A percentile compares a stretch with the other conserved stretches of the same genome.
Conservation (phyloP, 2,797 vertebrate species). For the Fringilla coelebs region DNA sequence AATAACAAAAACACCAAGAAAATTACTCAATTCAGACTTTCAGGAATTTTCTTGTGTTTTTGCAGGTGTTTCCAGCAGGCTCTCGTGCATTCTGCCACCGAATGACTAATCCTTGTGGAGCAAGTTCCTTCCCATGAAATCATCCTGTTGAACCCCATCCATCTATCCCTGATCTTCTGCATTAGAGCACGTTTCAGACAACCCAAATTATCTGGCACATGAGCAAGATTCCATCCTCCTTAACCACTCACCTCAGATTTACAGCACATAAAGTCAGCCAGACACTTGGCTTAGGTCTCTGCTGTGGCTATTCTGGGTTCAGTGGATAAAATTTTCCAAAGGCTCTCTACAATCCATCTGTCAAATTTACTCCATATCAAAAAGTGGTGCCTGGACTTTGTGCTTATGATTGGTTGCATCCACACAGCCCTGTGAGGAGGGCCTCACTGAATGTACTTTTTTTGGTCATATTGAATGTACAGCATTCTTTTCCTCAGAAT, state of each 20-base stretch:
- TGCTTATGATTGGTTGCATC: neutral
- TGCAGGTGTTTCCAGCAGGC: neutral
- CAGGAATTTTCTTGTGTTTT: neutral
- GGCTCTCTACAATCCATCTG: neutral
- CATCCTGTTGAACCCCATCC: neutral
- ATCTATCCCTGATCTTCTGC: neutral
- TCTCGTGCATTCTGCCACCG: neutral
- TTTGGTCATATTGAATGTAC: neutral
- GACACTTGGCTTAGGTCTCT: slow-evolving; percentile 1
- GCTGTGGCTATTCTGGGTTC: neutral
- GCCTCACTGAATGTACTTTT: neutral
- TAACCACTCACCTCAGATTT: neutral
- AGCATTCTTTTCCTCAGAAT: neutral
- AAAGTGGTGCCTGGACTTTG: neutral
- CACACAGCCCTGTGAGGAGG: neutral
- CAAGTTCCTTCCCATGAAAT: neutral
- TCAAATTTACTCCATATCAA: slow-evolving; percentile 6
- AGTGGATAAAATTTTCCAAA: slow-evolving; percentile 2
- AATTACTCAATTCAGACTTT: neutral
- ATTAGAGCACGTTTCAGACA: neutral
- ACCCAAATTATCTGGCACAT: neutral
- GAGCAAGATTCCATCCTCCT: neutral
- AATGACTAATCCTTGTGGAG: neutral
- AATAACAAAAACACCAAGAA: neutral
- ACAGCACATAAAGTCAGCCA: neutral